Evolutionary conservation across 2,888 invertebrate genomes (phyloP), one percentile per base, ranked within the genome.

Genomic region (Ornithoptera priamus): DNA sequence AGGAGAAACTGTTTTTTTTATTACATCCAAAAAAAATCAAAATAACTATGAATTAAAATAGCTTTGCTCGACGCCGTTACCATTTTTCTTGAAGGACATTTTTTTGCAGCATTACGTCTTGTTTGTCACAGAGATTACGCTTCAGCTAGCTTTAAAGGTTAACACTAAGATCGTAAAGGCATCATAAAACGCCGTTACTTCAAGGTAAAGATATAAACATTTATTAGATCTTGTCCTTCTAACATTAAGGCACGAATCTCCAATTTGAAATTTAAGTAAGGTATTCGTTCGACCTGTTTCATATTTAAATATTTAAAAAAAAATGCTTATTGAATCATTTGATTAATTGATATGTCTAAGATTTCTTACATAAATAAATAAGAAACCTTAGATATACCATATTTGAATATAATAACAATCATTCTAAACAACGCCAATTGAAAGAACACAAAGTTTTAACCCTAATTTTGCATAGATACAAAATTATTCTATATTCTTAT

Each of bases 81-180:
- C 53, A 18, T n/a, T n/a, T n/a, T 4, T 53, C 18, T 18, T 18
- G 6, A 1, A 53, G n/a, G 10, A 58, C 57, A 58, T 36, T 61
- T n/a, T 60, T 61, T n/a, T 61, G 4, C 61, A 42, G 61, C 24
- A 65, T 62, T 64, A 61, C 64, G 22, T 57, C 61, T 65, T 69
- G 46, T 69, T 69, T 62, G 65, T 62, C 22, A 61, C 69, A 46
- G 22, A 62, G 57, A 39, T 42, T 65, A 62, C 20, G 20, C 57
- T 64, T 53, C 42, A 67, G 42, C 57, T 57, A 65, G 65, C 65
- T 77, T 74, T 71, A 76, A 66, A 70, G 68, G 72, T 74, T 76
- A 78, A 80, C 79, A 81, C 78, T 76, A 77, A 65, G 65, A 70
- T 67, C 75, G 77, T 83, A 79, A 81, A 80, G 73, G 66, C 75